A percentile compares a stretch with the other conserved stretches of the same genome.
phyloP scores from a whole-genome alignment of 1,140 invertebrate genomes.

The Aphis craccivora region DNA sequence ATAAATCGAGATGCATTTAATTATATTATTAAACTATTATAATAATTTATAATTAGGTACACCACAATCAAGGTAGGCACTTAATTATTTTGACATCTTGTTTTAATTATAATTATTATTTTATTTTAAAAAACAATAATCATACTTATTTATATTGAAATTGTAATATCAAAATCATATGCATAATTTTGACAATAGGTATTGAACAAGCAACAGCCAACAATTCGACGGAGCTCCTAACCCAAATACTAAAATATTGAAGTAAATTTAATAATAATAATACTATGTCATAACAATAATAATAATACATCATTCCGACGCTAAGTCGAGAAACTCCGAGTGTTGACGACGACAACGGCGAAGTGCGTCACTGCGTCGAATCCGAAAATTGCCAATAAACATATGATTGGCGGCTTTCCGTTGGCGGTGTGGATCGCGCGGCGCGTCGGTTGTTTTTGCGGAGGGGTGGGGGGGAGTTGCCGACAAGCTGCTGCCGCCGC shows the following conservation, averaged over 20 bases:
- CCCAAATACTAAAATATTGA: background rate
- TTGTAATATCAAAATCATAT: background rate
- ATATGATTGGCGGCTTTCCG: constrained; percentile 55
- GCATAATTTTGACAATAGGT: background rate
- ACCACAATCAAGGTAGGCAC: background rate
- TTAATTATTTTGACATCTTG: background rate
- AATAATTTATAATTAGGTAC: too few relatives aligned
- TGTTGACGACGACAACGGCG: background rate
- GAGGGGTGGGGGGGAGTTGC: constrained; percentile 6
- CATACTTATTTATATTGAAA: background rate
- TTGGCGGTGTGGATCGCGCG: background rate
- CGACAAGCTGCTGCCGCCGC: constrained; percentile 53
- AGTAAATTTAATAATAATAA: background rate
- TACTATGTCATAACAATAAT: background rate
- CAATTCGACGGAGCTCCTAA: background rate
- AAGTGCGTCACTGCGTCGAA: constrained; percentile 57
- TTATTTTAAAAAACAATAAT: background rate
- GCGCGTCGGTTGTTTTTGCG: background rate
- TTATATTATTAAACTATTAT: too few relatives aligned
- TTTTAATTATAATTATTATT: background rate
- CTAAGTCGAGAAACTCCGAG: background rate
- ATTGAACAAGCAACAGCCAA: background rate
- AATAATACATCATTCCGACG: background rate
- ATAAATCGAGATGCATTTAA: background rate
- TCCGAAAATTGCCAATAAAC: constrained; percentile 57